These are phyloP conservation scores for Lamproptera curius DNA, from an alignment of 2,888 invertebrate species.

Conservation along the genomic window DNA sequence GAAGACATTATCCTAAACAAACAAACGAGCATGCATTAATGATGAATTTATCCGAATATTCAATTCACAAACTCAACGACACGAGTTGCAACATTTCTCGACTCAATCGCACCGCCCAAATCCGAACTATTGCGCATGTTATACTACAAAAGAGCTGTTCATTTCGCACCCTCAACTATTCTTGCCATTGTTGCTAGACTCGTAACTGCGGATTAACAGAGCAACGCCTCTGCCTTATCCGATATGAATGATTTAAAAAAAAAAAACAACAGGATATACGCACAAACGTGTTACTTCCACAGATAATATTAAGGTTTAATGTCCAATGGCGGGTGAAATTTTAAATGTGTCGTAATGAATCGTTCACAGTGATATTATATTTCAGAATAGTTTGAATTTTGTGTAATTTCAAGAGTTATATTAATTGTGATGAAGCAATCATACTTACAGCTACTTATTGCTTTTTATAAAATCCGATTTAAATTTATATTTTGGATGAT, in stretches of 20 bases:
- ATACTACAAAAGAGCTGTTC: conserved; percentile 47
- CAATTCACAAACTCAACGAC: too few species aligned
- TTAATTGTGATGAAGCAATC: too few species aligned
- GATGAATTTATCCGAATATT: too few species aligned
- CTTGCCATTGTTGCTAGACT: conserved; percentile 42
- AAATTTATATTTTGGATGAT: too few species aligned
- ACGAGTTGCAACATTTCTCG: conserved; percentile 33
- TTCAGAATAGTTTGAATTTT: too few species aligned
- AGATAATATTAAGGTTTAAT: background rate
- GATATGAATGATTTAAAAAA: conserved; percentile 24
- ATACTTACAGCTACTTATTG: too few species aligned
- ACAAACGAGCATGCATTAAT: too few species aligned
- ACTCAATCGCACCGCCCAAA: conserved; percentile 23
- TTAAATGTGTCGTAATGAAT: background rate
- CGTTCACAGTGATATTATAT: conserved; percentile 5
- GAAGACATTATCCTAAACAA: too few species aligned
- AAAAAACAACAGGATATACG: conserved; percentile 17
- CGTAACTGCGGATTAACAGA: conserved; percentile 63
- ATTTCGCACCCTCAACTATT: conserved; percentile 42
- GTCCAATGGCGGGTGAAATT: background rate
- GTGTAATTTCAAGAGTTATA: too few species aligned
- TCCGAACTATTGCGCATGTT: conserved; percentile 45
- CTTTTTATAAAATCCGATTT: too few species aligned
- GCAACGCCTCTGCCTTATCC: conserved; percentile 49
- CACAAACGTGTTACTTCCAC: background rate